Percentiles rank a stretch among this genome's conserved stretches.
phyloP scores from a whole-genome alignment of 2,888 invertebrate genomes.

The Buathra laborator region DNA sequence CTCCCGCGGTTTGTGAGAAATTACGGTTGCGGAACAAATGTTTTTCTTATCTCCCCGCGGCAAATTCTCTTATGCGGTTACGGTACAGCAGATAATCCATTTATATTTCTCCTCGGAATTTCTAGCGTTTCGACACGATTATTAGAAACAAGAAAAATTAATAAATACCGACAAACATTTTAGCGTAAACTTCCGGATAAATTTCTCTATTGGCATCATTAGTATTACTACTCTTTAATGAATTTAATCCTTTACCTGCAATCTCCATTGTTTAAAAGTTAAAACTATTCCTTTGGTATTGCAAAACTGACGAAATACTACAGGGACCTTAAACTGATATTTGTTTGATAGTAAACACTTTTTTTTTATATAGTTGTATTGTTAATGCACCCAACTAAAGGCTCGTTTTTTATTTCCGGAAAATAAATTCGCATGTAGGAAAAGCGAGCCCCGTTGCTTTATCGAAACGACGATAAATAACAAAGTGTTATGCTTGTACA shows the following conservation, averaged over 20 bases:
- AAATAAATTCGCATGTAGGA: too few relatives aligned
- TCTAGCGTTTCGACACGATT: not conserved
- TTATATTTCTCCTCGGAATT: not conserved
- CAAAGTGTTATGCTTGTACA: not conserved
- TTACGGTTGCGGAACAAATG: slow-evolving; percentile 36
- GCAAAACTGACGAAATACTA: not conserved
- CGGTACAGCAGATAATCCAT: not conserved
- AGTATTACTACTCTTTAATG: not conserved
- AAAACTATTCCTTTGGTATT: too few relatives aligned
- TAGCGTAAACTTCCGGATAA: too few relatives aligned
- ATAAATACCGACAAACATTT: too few relatives aligned
- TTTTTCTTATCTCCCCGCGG: not conserved
- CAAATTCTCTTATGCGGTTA: not conserved
- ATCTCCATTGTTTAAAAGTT: too few relatives aligned
- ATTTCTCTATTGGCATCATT: too few relatives aligned
- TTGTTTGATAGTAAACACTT: not conserved
- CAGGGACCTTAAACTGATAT: not conserved
- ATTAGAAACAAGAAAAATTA: too few relatives aligned
- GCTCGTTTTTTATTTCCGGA: too few relatives aligned
- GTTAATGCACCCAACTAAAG: too few relatives aligned
- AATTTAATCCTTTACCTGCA: not conserved
- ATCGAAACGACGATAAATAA: not conserved
- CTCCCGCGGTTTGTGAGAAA: slow-evolving; percentile 23
- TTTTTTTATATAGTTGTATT: not conserved
- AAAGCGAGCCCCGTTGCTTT: not conserved